phyloP scores from a whole-genome alignment of 2,797 vertebrate species.

The Loris lydekkerianus region DNA sequence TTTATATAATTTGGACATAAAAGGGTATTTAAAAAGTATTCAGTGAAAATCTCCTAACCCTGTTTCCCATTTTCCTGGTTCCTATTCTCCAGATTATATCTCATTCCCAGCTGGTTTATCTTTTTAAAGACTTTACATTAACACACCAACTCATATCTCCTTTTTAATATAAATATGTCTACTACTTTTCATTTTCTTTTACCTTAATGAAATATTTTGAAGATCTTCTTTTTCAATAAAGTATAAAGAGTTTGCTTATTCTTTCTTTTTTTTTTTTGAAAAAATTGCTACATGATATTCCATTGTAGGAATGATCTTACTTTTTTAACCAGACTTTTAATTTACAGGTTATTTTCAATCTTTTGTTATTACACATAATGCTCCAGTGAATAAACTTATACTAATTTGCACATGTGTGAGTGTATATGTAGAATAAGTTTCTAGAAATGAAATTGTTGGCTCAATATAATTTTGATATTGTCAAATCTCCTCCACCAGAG shows the following conservation, averaged over 20 bases:
- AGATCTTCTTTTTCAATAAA: background rate
- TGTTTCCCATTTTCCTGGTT: background rate
- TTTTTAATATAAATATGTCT: background rate
- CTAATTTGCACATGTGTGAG: background rate
- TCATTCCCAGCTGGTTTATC: background rate
- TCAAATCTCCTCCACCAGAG: no score
- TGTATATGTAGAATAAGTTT: background rate
- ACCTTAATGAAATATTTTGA: background rate
- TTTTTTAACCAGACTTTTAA: background rate
- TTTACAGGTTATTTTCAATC: background rate
- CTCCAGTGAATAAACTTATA: background rate
- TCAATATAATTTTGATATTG: background rate
- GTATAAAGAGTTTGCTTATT: background rate
- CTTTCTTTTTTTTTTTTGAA: background rate
- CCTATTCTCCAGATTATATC: background rate
- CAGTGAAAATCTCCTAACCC: no score
- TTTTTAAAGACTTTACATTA: background rate
- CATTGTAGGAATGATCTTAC: background rate
- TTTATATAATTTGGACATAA: no score
- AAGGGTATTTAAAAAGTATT: no score
- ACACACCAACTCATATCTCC: background rate
- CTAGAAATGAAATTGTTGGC: slow-evolving; percentile 4
- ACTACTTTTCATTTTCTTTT: background rate
- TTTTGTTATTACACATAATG: background rate
- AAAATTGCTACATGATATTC: background rate